Conservation (phyloP, 2,888 invertebrate species). For the Phoenoteleia sp. region DNA sequence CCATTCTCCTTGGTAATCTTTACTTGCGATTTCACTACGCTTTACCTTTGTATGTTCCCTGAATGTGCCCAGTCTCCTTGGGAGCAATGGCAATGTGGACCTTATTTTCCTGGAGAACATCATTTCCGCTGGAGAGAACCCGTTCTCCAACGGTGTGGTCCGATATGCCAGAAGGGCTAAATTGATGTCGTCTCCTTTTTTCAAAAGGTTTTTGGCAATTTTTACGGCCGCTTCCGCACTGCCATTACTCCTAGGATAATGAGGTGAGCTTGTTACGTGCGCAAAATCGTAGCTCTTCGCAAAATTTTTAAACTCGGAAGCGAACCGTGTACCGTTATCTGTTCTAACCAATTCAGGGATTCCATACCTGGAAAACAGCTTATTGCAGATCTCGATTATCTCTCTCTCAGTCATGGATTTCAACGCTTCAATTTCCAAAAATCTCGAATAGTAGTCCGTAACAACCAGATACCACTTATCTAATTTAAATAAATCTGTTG, state of each 20-base stretch:
- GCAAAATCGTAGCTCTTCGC: background rate
- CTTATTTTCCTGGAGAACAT: conserved; percentile 59
- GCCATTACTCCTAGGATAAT: conserved; percentile 22
- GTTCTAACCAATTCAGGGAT: background rate
- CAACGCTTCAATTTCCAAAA: conserved; percentile 53
- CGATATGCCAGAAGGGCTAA: conserved; percentile 40
- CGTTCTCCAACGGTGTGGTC: conserved; percentile 61
- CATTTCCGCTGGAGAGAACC: conserved; percentile 60
- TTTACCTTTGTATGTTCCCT: background rate
- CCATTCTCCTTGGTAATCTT: background rate
- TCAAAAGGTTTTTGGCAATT: conserved; percentile 17
- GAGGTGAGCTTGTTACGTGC: conserved; percentile 24
- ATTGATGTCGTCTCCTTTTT: background rate
- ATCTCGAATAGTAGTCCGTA: conserved; percentile 73
- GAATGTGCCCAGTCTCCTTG: background rate
- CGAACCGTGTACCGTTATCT: background rate
- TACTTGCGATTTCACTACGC: too few relatives aligned
- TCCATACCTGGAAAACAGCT: background rate
- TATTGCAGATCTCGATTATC: conserved; percentile 23
- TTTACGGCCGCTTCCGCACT: conserved; percentile 5
- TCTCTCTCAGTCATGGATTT: background rate
- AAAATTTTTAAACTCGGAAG: background rate
- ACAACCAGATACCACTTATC: conserved; percentile 68
- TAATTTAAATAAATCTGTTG: conserved; percentile 68
- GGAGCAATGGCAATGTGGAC: conserved; percentile 55